These are phyloP conservation scores for Limanda limanda DNA, from an alignment of 2,113 vertebrate species.

Conservation along the genomic window DNA sequence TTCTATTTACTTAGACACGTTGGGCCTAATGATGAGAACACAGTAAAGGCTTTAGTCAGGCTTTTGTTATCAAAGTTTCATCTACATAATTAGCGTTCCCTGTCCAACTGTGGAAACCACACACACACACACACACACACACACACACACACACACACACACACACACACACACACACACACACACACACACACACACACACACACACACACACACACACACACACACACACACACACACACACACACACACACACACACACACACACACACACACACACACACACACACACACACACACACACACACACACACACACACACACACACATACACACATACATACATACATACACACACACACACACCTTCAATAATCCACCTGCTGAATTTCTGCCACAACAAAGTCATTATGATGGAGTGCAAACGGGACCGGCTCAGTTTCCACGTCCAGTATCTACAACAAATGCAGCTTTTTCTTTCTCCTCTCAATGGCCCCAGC, in stretches of 20 bases:
- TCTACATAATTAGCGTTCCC: background rate
- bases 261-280: too few relatives aligned
- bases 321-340: background rate
- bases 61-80: conserved; percentile 24
- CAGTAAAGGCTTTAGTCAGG: background rate
- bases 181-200: too few relatives aligned
- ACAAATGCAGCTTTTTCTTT: conserved; percentile 61
- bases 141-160: too few relatives aligned
- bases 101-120: conserved; percentile 5
- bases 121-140: background rate
- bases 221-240: too few relatives aligned
- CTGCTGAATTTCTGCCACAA: conserved; percentile 26
- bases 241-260: too few relatives aligned
- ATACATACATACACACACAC: too few relatives aligned
- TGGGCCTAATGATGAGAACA: background rate
- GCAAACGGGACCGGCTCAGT: conserved; percentile 47
- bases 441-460: conserved; percentile 75
- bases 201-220: too few relatives aligned
- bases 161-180: too few relatives aligned
- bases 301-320: background rate
- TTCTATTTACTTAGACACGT: conserved; percentile 22
- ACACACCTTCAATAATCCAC: conserved; percentile 4
- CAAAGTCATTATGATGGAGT: conserved; percentile 41
- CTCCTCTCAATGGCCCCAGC: conserved; percentile 58
- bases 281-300: background rate